Evolutionary conservation across 2,888 invertebrate genomes (phyloP).

Genomic region (Trichopoda pennipes): DNA sequence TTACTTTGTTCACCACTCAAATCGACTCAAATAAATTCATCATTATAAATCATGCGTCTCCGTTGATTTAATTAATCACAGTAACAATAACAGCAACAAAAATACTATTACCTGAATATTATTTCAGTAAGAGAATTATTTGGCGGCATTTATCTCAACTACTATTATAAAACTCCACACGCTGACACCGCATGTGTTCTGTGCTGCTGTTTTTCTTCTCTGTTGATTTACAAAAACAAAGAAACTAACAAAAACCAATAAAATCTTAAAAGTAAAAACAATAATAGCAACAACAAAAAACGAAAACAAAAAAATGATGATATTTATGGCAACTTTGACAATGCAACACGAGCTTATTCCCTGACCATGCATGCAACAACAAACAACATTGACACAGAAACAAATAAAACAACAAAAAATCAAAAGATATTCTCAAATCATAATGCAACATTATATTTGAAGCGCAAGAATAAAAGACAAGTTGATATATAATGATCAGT

Average conservation of each 20-base stretch:
- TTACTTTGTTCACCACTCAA: constrained; percentile 59
- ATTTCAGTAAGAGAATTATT: constrained; percentile 26
- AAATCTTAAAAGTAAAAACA: constrained; percentile 27
- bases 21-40: constrained; percentile 77
- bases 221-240: constrained; percentile 47
- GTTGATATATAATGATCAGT: constrained; percentile 37
- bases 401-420: constrained; percentile 45
- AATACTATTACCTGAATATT: constrained; percentile 44
- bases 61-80: constrained; percentile 70
- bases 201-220: constrained; percentile 22
- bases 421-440: constrained; percentile 57
- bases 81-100: constrained; percentile 39
- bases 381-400: constrained; percentile 68
- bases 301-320: too few species aligned
- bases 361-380: constrained; percentile 65
- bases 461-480: constrained; percentile 17
- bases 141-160: constrained; percentile 62
- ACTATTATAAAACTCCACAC: constrained; percentile 62
- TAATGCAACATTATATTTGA: constrained; percentile 62
- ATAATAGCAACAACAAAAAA: constrained; percentile 35
- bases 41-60: constrained; percentile 79
- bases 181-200: constrained; percentile 68
- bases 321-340: constrained; percentile 80
- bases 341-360: constrained; percentile 69
- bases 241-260: constrained; percentile 26